Evolutionary conservation across 2,797 vertebrate genomes (phyloP), one percentile per base, ranked within the genome.

Genomic region (Pygocentrus nattereri): DNA sequence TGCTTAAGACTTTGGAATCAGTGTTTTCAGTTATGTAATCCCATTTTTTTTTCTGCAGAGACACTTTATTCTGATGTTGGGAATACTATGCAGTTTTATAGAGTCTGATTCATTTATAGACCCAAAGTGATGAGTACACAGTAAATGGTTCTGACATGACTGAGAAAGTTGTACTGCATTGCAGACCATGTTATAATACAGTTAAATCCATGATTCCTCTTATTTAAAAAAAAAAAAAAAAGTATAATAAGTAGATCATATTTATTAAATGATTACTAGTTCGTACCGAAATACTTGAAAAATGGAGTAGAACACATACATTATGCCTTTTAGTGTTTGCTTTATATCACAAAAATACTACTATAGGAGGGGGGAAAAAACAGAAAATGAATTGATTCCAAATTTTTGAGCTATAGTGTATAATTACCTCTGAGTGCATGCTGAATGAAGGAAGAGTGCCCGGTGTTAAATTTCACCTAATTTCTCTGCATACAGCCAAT

Each of bases 391-490:
- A 30, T 30, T 30, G 25, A 65, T 38, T 71, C 30, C 44, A 71
- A n/a, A 79, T 47, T 31, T 80, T 73, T 65, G 41, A 52, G 70
- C 18, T 21, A 15, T 47, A 27, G 2, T 25, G 23, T n/a, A 12
- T 34, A 38, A 41, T 10, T 73, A 11, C 8, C 23, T 89, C 52
- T 86, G 87, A 85, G 90, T 94, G 93, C 93, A 93, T 94, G 91
- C 90, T 92, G 90, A 90, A 88, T 92, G 91, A 93, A 90, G 78
- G 80, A 90, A 81, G 88, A 88, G 88, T 90, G 84, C 84, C 76
- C 81, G 92, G 87, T 89, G 89, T 90, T 87, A n/a, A 72, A 6
- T 74, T n/a, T 58, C 47, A 15, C 50, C 21, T 5, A 3, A 3
- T 59, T 59, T 59, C 3, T 52, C 1, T 34, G 30, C 71, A 30